Conservation (phyloP, 2,113 vertebrate genomes). For the Erythrolamprus reginae region DNA sequence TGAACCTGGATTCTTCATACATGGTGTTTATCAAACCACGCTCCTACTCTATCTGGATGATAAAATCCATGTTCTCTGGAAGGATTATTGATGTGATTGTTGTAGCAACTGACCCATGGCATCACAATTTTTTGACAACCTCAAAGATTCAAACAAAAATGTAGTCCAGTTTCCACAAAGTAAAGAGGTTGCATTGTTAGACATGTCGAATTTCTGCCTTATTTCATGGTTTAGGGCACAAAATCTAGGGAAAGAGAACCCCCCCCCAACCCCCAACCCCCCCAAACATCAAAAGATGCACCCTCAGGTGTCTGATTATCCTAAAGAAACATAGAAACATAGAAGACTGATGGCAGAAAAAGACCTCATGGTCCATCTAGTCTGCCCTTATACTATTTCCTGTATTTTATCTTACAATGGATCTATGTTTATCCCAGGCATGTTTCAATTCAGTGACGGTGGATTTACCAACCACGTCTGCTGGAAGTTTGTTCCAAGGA, state of each 20-base stretch:
- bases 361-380: no score
- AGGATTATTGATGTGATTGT: background rate
- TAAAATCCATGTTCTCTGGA: background rate
- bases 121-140: background rate
- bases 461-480: no score
- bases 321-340: no score
- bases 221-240: background rate
- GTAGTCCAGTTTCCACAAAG: background rate
- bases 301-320: background rate
- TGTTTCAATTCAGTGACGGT: no score
- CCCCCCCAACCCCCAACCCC: no score
- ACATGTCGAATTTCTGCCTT: background rate
- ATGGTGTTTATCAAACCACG: background rate
- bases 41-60: background rate
- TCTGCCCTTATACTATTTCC: no score
- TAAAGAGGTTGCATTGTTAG: background rate
- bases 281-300: background rate
- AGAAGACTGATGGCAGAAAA: no score
- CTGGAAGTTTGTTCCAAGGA: no score
- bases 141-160: background rate
- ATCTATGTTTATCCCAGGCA: no score
- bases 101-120: background rate
- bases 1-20: background rate
- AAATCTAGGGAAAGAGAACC: background rate
- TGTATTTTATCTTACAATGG: no score